Evolutionary conservation across 2,113 vertebrate genomes (phyloP).

Genomic region (Gobiocypris rarus): DNA sequence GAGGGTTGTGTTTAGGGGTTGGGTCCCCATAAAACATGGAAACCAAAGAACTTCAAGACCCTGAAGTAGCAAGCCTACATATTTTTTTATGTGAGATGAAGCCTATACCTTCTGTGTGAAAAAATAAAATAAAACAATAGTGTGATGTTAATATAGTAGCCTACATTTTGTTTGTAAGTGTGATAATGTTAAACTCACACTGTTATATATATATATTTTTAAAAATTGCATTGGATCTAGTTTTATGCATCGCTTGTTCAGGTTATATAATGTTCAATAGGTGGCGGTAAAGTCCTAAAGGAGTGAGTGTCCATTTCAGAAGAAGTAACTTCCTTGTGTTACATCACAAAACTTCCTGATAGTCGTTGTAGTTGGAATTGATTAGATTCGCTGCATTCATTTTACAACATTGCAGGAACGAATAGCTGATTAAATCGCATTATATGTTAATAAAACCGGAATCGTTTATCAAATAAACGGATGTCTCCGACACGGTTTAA

Average conservation of each 20-base stretch:
- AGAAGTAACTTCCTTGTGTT: neutral
- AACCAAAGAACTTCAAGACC: neutral
- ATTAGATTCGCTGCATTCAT: neutral
- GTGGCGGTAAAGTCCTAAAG: neutral
- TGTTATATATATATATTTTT: too few species aligned
- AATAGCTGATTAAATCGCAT: neutral
- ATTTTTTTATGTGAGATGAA: neutral
- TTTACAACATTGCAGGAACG: neutral
- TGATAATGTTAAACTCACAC: neutral
- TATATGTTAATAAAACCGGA: neutral
- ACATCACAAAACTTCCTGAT: neutral
- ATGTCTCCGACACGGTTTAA: neutral
- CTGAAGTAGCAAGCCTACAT: neutral
- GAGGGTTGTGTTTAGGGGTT: too few species aligned
- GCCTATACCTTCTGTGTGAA: neutral
- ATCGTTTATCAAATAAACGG: neutral
- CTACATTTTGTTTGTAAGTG: neutral
- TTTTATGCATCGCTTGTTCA: neutral
- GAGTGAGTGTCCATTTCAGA: neutral
- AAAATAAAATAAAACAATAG: neutral
- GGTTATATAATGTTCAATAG: neutral
- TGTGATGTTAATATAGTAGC: neutral
- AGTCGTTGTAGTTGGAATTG: neutral
- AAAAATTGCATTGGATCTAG: neutral
- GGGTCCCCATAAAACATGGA: too few species aligned